Percentiles rank a stretch among this genome's conserved stretches.
Conservation (phyloP, 2,888 invertebrate species). For the Microdon myrmicae region DNA sequence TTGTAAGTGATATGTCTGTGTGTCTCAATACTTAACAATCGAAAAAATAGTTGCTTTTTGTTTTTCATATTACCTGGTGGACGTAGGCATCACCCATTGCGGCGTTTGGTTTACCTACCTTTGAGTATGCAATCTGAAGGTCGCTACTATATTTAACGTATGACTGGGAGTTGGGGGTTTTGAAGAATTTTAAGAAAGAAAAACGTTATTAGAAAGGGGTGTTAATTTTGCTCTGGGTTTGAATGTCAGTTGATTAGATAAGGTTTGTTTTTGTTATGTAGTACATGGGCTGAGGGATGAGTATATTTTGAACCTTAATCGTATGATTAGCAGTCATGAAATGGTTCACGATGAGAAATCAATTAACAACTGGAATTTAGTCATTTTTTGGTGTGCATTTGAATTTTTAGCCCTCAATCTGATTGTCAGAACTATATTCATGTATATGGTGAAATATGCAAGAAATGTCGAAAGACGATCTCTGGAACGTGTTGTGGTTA, state of each 20-base stretch:
- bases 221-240: conserved; percentile 27
- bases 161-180: conserved; percentile 31
- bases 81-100: conserved; percentile 20
- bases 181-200: conserved; percentile 31
- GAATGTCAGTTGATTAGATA: conserved; percentile 3
- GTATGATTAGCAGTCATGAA: no score
- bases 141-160: conserved; percentile 44
- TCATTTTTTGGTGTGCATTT: no score
- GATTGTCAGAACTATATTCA: no score
- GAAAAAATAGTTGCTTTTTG: conserved; percentile 17
- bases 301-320: no score
- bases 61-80: conserved; percentile 38
- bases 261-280: conserved; percentile 25
- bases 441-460: no score
- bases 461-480: no score
- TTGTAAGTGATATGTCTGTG: no score
- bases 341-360: no score
- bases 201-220: conserved; percentile 33
- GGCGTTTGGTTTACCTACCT: conserved; percentile 46
- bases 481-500: no score
- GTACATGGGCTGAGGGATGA: conserved; percentile 18
- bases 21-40: conserved; percentile 14
- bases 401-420: no score
- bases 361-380: no score
- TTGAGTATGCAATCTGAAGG: conserved; percentile 37